Evolutionary conservation across 1,140 invertebrate genomes (phyloP).

Genomic region (Dendrolimus kikuchii): DNA sequence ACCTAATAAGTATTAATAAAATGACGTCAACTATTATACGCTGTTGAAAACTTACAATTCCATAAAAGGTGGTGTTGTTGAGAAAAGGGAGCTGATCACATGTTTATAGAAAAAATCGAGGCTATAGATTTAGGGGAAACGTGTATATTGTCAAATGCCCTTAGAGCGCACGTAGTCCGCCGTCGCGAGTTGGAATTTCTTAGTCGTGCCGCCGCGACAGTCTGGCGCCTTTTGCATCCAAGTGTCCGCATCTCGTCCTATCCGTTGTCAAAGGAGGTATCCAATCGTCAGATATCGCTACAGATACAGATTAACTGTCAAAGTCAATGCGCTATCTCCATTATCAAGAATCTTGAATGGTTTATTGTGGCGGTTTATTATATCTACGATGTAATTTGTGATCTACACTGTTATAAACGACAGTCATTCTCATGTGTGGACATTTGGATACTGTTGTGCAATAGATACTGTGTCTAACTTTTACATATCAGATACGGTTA

Average conservation of each 20-base stretch:
- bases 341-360: conserved; percentile 22
- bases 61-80: conserved; percentile 11
- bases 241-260: conserved; percentile 33
- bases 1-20: conserved; percentile 8
- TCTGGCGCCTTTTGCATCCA: conserved; percentile 14
- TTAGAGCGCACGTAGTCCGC: conserved; percentile 29
- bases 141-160: conserved; percentile 27
- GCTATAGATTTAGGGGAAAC: conserved; percentile 16
- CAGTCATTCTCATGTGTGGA: background rate
- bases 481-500: too few species aligned
- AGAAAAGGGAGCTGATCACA: conserved; percentile 10
- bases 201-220: conserved; percentile 21
- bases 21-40: conserved; percentile 12
- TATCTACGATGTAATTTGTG: conserved; percentile 22
- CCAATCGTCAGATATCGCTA: conserved; percentile 40
- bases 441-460: conserved; percentile 2
- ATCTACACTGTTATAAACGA: conserved; percentile 12
- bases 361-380: conserved; percentile 24
- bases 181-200: conserved; percentile 16
- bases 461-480: background rate
- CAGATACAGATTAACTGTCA: conserved; percentile 18
- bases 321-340: conserved; percentile 23
- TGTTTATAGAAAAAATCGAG: conserved; percentile 26
- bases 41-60: conserved; percentile 10
- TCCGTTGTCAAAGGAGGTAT: conserved; percentile 38